These are phyloP conservation scores for Drosophila paracracens DNA, from an alignment of 2,888 invertebrate species.

Conservation along the genomic window DNA sequence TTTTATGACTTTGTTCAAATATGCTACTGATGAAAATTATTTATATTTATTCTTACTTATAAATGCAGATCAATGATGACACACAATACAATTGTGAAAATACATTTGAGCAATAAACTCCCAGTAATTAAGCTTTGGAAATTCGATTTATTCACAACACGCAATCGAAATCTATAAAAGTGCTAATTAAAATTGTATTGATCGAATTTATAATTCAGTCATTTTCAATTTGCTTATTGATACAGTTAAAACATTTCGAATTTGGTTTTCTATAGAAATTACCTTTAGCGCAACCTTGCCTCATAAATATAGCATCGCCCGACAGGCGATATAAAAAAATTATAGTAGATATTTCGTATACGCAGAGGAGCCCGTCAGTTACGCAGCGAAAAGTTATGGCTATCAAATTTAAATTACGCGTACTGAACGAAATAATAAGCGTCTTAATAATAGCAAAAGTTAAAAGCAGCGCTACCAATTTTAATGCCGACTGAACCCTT, in stretches of 20 bases:
- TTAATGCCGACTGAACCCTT: constrained; percentile 62
- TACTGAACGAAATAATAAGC: constrained; percentile 28
- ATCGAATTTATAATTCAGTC: neutral
- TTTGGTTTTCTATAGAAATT: neutral
- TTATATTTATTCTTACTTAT: neutral
- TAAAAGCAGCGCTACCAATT: constrained; percentile 44
- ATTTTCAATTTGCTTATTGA: neutral
- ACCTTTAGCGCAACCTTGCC: too few relatives aligned
- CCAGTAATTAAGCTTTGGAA: neutral
- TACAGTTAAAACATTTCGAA: neutral
- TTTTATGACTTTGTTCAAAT: neutral
- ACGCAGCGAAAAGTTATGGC: constrained; percentile 27
- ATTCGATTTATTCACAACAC: neutral
- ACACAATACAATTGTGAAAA: neutral
- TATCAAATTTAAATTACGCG: constrained; percentile 44
- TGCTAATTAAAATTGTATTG: neutral
- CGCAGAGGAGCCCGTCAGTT: constrained; percentile 9
- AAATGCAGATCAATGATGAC: neutral
- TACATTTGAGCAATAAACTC: neutral
- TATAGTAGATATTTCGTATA: constrained; percentile 37
- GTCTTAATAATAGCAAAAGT: constrained; percentile 63
- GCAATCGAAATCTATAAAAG: neutral
- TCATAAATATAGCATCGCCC: constrained; percentile 30
- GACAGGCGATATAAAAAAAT: constrained; percentile 7
- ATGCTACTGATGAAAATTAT: neutral